Evolutionary conservation across 2,113 vertebrate species (phyloP).

Genomic region (Recurvirostra avosetta): DNA sequence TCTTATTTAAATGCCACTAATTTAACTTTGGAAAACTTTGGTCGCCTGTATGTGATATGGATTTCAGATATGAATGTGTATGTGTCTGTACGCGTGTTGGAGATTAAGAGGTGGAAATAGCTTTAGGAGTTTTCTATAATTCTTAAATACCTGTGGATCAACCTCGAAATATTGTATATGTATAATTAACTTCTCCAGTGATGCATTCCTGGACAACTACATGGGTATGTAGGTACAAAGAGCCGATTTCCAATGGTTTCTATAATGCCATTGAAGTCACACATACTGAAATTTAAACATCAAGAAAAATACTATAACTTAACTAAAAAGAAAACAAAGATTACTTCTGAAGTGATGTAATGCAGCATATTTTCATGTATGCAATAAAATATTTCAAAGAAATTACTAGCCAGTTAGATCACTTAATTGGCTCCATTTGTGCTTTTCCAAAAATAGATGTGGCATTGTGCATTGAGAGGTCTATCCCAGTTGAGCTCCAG

Average conservation of each 20-base stretch:
- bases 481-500: neutral
- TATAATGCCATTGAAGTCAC: neutral
- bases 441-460: constrained; percentile 6
- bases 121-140: neutral
- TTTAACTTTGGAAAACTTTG: neutral
- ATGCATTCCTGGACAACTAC: neutral
- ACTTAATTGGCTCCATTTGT: neutral
- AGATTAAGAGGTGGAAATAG: neutral
- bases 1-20: neutral
- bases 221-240: neutral
- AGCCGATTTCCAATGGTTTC: neutral
- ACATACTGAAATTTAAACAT: neutral
- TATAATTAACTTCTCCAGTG: neutral
- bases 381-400: constrained; percentile 9
- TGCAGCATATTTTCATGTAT: neutral
- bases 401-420: constrained; percentile 35
- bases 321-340: neutral
- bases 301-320: neutral
- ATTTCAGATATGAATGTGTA: neutral
- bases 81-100: neutral
- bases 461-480: neutral
- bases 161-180: neutral
- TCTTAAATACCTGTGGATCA: neutral
- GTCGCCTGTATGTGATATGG: neutral
- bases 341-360: neutral